Evolutionary conservation across 2,113 vertebrate species (phyloP).

Genomic region (Amblyornis subalaris): DNA sequence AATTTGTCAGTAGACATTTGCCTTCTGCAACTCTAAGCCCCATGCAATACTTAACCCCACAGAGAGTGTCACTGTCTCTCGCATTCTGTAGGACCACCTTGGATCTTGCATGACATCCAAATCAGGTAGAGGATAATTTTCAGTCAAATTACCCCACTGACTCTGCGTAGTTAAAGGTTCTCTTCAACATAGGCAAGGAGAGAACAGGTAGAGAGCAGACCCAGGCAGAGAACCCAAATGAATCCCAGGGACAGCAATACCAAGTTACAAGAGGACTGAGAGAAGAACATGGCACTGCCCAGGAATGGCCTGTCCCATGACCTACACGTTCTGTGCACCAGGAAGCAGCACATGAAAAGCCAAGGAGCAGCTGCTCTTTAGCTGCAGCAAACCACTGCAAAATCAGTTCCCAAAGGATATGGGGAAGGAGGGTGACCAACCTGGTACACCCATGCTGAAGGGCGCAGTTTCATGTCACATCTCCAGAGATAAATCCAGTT

Average conservation of each 20-base stretch:
- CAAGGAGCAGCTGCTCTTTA: not conserved
- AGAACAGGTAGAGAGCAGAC: not conserved
- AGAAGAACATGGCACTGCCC: not conserved
- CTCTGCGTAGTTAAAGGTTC: not conserved
- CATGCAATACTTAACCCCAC: not conserved
- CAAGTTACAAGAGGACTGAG: not conserved
- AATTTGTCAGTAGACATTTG: not conserved
- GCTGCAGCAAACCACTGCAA: not conserved
- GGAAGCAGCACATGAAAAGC: not conserved
- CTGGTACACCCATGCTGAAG: not conserved
- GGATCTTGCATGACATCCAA: not conserved
- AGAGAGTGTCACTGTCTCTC: not conserved
- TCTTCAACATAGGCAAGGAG: rapidly evolving
- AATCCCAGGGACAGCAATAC: not conserved
- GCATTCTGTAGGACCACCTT: not conserved
- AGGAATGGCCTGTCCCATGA: not conserved
- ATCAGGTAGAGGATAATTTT: not conserved
- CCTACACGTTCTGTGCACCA: not conserved
- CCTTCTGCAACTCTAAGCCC: not conserved
- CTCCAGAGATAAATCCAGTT: not conserved
- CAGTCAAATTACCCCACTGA: not conserved
- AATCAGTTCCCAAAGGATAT: not conserved
- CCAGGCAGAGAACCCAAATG: not conserved
- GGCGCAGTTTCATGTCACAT: not conserved
- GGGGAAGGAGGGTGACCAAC: not conserved